These are phyloP conservation scores for Mycteria americana DNA, from an alignment of 2,797 vertebrate species.

Conservation along the genomic window DNA sequence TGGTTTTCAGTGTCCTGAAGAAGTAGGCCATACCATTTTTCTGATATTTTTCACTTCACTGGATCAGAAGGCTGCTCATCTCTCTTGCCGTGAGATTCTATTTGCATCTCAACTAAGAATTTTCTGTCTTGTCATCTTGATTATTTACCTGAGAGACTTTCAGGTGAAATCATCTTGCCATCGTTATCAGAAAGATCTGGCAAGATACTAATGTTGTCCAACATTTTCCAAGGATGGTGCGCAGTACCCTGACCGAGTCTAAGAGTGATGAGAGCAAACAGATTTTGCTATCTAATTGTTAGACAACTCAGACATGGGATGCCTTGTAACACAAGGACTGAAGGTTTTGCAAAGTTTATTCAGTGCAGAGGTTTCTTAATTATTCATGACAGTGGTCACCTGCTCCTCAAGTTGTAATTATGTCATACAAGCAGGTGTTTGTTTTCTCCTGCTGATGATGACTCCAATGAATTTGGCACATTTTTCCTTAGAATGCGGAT, in stretches of 20 bases:
- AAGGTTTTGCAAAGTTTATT: not conserved
- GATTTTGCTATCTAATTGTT: not conserved
- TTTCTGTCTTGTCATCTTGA: not conserved
- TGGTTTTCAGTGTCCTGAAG: not conserved
- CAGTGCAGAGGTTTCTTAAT: not conserved
- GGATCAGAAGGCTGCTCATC: not conserved
- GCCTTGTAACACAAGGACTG: not conserved
- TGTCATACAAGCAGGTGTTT: not conserved
- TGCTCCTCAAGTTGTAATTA: not conserved
- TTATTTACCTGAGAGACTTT: not conserved
- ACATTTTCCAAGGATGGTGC: not conserved
- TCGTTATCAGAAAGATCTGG: not conserved
- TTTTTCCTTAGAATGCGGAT: not conserved
- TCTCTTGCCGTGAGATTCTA: not conserved
- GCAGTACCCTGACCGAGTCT: not conserved
- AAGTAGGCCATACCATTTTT: not conserved
- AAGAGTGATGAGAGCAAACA: not conserved
- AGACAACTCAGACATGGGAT: not conserved
- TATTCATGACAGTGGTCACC: not conserved
- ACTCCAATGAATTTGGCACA: rapidly evolving
- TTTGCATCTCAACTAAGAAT: not conserved
- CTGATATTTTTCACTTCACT: not conserved
- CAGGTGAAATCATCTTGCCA: not conserved
- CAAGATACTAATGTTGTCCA: not conserved
- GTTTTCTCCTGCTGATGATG: not conserved